A percentile compares a stretch with the other conserved stretches of the same genome.
phyloP scores from a whole-genome alignment of 1,140 invertebrate species.

The Trissolcus basalis region DNA sequence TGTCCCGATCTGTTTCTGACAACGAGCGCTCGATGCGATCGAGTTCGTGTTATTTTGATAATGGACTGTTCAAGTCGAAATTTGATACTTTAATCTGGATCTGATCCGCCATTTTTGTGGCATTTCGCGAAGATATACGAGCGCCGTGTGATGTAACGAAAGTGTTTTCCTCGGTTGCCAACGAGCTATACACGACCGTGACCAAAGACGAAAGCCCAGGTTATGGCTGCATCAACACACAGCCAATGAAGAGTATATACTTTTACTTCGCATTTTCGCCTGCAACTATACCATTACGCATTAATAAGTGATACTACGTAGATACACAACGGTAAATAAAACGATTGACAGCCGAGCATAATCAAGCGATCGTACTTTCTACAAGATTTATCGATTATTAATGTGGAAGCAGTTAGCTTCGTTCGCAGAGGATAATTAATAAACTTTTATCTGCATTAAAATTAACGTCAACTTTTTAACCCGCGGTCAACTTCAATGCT shows the following conservation, averaged over 20 bases:
- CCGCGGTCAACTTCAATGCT: background rate
- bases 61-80: constrained; percentile 26
- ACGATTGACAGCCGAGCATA: constrained; percentile 25
- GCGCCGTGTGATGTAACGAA: constrained; percentile 22
- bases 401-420: constrained; percentile 24
- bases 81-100: constrained; percentile 47
- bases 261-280: background rate
- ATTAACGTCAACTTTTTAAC: constrained; percentile 18
- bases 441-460: constrained; percentile 17
- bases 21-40: constrained; percentile 15
- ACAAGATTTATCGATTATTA: constrained; percentile 40
- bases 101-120: constrained; percentile 37
- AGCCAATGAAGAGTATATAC: background rate
- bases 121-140: constrained; percentile 33
- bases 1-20: constrained; percentile 28
- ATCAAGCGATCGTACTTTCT: constrained; percentile 47
- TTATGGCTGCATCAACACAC: constrained; percentile 12
- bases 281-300: constrained; percentile 29
- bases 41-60: constrained; percentile 41
- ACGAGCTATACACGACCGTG: constrained; percentile 19
- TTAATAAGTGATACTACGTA: constrained; percentile 35
- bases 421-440: constrained; percentile 19
- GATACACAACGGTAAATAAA: constrained; percentile 29
- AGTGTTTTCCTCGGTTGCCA: constrained; percentile 1
- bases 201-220: constrained; percentile 23